phyloP scores from a whole-genome alignment of 2,888 invertebrate genomes.

The Uropetala carovei region DNA sequence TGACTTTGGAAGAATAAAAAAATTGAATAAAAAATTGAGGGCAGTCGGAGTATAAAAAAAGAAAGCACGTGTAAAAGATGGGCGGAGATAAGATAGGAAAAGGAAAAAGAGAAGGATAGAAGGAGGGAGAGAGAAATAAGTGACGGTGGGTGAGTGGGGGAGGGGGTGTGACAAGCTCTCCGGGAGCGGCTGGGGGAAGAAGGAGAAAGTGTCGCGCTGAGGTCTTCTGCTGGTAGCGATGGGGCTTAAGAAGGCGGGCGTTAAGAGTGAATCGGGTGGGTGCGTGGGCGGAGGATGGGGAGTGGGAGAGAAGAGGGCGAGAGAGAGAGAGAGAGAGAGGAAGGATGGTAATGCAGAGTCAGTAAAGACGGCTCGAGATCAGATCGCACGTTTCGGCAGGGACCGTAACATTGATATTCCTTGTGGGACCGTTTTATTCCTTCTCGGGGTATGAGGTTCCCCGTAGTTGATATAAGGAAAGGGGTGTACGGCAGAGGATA shows the following conservation, averaged over 20 bases:
- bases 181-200: no score
- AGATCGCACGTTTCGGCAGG: conserved; percentile 60
- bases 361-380: conserved; percentile 64
- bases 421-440: conserved; percentile 64
- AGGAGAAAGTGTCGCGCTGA: not conserved
- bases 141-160: not conserved
- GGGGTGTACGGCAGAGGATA: not conserved
- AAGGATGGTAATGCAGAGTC: conserved; percentile 52
- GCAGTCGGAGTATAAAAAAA: no score
- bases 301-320: not conserved
- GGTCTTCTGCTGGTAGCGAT: conserved; percentile 52
- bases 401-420: conserved; percentile 63
- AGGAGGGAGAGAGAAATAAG: not conserved
- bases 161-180: conserved; percentile 19
- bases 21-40: not conserved
- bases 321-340: conserved; percentile 6
- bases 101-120: no score
- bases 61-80: not conserved
- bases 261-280: not conserved
- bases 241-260: conserved; percentile 29
- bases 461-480: not conserved
- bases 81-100: not conserved
- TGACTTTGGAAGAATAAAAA: not conserved
- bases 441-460: conserved; percentile 31
- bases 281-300: not conserved